A percentile compares a stretch with the other conserved stretches of the same genome.
These are phyloP conservation scores for Clunio marinus DNA, from an alignment of 2,888 invertebrate genomes.

Conservation along the genomic window DNA sequence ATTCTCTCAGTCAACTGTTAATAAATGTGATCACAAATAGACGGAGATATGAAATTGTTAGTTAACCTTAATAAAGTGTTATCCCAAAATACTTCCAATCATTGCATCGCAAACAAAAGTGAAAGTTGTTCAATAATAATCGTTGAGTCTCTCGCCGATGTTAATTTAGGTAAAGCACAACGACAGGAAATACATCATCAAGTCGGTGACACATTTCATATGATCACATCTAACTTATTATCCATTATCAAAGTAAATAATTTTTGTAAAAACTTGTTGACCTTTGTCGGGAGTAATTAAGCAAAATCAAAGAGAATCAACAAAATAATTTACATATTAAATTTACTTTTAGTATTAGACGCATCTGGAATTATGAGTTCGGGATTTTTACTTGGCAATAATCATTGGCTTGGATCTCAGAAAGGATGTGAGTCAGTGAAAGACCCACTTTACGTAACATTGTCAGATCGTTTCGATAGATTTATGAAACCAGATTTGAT, in stretches of 20 bases:
- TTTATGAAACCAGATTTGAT: constrained; percentile 50
- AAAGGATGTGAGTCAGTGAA: constrained; percentile 53
- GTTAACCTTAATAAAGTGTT: constrained; percentile 5
- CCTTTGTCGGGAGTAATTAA: no score
- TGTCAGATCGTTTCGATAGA: constrained; percentile 48
- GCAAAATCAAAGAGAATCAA: no score
- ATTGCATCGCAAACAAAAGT: constrained; percentile 2
- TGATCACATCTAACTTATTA: no score
- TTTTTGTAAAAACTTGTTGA: no score
- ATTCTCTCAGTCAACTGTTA: no score
- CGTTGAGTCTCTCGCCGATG: neutral
- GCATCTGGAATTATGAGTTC: constrained; percentile 55
- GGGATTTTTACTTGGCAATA: constrained; percentile 59
- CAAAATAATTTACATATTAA: no score
- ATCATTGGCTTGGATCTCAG: constrained; percentile 58
- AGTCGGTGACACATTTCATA: no score
- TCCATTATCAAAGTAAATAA: no score
- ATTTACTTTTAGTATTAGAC: constrained; percentile 53
- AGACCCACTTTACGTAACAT: constrained; percentile 47
- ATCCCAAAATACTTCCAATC: no score
- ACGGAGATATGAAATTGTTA: neutral
- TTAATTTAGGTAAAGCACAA: no score
- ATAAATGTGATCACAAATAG: no score
- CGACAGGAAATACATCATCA: no score
- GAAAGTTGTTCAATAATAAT: constrained; percentile 9